Evolutionary conservation across 2,113 vertebrate species (phyloP).

Genomic region (Vanacampus margaritifer): DNA sequence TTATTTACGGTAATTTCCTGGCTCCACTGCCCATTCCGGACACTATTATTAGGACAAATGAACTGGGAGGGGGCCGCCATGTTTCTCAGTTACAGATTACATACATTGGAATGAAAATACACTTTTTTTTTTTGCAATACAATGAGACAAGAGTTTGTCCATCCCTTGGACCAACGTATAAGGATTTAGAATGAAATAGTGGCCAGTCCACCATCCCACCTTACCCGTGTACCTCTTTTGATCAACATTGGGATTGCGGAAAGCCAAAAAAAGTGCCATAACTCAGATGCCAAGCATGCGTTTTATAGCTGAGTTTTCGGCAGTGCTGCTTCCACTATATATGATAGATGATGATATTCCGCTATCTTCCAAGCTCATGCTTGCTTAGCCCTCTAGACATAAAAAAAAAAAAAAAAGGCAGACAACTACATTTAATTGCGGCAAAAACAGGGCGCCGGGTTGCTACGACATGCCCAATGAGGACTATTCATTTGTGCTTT

Average conservation of each 20-base stretch:
- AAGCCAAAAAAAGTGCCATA: not conserved
- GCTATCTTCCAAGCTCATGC: not conserved
- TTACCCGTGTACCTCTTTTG: not conserved
- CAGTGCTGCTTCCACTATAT: not conserved
- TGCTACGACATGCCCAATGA: not conserved
- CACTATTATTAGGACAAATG: no score
- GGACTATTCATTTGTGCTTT: no score
- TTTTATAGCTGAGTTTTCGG: not conserved
- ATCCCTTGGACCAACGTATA: no score
- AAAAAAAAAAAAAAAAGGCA: not conserved
- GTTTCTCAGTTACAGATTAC: no score
- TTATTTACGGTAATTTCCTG: no score
- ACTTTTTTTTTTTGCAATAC: no score
- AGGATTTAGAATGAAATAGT: no score
- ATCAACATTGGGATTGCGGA: constrained; percentile 6
- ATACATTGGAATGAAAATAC: no score
- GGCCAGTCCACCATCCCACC: no score
- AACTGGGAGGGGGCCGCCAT: no score
- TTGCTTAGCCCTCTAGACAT: not conserved
- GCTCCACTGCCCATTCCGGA: no score
- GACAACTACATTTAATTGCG: not conserved
- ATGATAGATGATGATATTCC: not conserved
- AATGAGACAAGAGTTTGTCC: no score
- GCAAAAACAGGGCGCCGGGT: not conserved
- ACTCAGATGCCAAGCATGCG: not conserved